Percentiles rank a stretch among this genome's conserved stretches.
These are phyloP conservation scores for Erpornis zantholeuca DNA, from an alignment of 2,113 vertebrate genomes.

Conservation along the genomic window DNA sequence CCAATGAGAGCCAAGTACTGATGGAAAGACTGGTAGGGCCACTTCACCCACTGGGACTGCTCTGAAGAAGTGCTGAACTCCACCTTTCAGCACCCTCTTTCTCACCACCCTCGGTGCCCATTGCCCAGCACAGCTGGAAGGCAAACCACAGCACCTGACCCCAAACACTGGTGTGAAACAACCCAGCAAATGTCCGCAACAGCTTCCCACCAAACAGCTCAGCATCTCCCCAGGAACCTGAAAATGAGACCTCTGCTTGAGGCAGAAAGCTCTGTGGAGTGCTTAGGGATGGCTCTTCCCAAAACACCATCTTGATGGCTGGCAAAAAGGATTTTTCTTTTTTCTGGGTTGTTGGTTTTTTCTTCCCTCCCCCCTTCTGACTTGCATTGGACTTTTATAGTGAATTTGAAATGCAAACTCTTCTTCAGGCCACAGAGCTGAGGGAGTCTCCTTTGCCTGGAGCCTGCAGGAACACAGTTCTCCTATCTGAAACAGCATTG, in stretches of 20 bases:
- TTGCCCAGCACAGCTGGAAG: fast-evolving
- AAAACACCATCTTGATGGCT: background rate
- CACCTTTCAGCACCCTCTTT: background rate
- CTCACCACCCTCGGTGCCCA: fast-evolving
- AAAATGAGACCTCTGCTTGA: background rate
- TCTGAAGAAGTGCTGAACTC: background rate
- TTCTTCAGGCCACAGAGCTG: background rate
- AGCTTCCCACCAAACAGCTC: background rate
- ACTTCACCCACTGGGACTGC: background rate
- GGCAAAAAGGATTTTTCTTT: background rate
- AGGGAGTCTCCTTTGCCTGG: background rate
- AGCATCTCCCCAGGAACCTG: background rate
- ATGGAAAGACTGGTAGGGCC: background rate
- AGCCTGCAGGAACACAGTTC: background rate
- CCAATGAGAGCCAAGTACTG: background rate
- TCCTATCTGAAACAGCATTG: background rate
- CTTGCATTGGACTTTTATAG: background rate
- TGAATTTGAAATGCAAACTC: background rate
- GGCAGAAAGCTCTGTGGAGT: background rate
- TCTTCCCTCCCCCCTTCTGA: background rate
- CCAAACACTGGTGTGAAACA: background rate
- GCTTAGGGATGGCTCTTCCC: background rate
- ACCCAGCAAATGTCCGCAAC: background rate
- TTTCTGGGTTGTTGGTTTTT: background rate
- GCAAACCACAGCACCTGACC: background rate